Evolutionary conservation across 2,113 vertebrate species (phyloP).

Genomic region (Bubo scandiacus): DNA sequence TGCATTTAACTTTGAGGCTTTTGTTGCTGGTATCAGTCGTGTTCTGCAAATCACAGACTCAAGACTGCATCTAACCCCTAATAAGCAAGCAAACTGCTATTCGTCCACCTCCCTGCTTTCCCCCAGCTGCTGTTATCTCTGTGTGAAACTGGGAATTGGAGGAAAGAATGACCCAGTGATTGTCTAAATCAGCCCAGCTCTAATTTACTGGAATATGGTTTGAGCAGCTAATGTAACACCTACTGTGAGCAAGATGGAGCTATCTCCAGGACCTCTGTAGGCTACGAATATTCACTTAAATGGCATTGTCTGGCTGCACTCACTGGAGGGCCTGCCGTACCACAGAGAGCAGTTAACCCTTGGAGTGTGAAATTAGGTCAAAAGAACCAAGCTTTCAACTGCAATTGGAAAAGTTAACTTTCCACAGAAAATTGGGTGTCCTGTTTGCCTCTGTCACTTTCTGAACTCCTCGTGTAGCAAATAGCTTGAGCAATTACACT

Average conservation of each 20-base stretch:
- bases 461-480: neutral
- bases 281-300: constrained; percentile 64
- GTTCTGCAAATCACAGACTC: constrained; percentile 64
- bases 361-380: constrained; percentile 72
- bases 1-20: constrained; percentile 45
- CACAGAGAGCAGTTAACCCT: constrained; percentile 54
- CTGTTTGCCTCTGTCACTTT: constrained; percentile 24
- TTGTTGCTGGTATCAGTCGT: constrained; percentile 42
- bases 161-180: constrained; percentile 78
- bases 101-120: constrained; percentile 56
- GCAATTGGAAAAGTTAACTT: constrained; percentile 70
- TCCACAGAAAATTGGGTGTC: constrained; percentile 27
- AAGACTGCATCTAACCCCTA: constrained; percentile 59
- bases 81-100: constrained; percentile 63
- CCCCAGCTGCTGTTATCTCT: constrained; percentile 72
- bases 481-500: neutral
- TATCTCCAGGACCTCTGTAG: constrained; percentile 66
- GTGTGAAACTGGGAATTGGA: constrained; percentile 68
- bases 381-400: constrained; percentile 37
- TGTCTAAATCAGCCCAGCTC: constrained; percentile 75
- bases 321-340: constrained; percentile 35
- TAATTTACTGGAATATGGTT: constrained; percentile 82
- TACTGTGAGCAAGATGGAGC: constrained; percentile 76
- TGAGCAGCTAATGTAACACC: constrained; percentile 78
- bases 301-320: constrained; percentile 63